Percentiles rank a stretch among this genome's conserved stretches.
Conservation (phyloP, 2,888 invertebrate genomes). For the Heliconius hortense region DNA sequence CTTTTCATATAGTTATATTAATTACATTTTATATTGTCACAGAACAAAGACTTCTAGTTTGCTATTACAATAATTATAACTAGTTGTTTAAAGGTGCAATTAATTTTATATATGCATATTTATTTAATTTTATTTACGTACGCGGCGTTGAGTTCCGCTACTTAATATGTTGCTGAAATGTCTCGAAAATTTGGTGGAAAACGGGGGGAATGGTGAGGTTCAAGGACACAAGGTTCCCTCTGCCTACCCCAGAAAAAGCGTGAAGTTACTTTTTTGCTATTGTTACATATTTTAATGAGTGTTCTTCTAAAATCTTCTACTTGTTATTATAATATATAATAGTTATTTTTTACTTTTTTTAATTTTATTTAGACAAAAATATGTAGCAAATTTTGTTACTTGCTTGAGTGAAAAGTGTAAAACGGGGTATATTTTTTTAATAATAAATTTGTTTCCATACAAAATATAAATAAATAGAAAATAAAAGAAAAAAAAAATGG, state of each 20-base stretch:
- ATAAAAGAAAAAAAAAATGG: too few relatives aligned
- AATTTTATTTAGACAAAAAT: background rate
- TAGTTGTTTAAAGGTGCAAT: background rate
- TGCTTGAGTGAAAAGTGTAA: background rate
- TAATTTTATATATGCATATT: background rate
- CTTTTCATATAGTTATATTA: conserved; percentile 1
- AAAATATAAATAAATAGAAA: too few relatives aligned
- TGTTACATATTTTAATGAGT: too few relatives aligned
- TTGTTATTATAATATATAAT: background rate
- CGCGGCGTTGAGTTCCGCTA: background rate
- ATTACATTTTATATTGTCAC: too few relatives aligned
- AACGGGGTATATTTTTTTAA: too few relatives aligned
- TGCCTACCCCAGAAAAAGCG: too few relatives aligned
- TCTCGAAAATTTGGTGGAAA: background rate
- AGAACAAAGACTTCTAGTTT: too few relatives aligned
- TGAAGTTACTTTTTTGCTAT: too few relatives aligned
- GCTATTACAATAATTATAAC: too few relatives aligned
- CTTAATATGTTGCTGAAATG: background rate
- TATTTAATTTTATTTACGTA: background rate
- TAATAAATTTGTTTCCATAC: too few relatives aligned
- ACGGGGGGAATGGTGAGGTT: background rate
- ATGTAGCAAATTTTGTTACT: background rate
- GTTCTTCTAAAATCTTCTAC: too few relatives aligned
- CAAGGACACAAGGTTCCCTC: too few relatives aligned
- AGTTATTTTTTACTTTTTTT: background rate